Evolutionary conservation across 2,797 vertebrate genomes (phyloP).

Genomic region (Betta splendens): DNA sequence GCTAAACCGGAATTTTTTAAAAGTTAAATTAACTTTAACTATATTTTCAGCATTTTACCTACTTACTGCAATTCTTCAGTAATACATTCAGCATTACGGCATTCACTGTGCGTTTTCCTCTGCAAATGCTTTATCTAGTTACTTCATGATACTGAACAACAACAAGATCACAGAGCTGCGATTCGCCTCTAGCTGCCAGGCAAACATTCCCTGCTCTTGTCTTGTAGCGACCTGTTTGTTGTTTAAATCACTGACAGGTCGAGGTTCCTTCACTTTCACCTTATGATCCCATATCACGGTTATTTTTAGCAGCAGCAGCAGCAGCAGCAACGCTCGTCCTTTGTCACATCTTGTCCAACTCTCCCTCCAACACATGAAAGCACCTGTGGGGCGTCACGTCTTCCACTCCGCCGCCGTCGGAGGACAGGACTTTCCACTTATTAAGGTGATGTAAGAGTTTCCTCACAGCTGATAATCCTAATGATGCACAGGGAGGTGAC

Average conservation of each 20-base stretch:
- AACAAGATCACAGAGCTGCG: too few relatives aligned
- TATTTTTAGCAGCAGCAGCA: conserved; percentile 56
- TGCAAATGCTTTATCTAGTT: too few relatives aligned
- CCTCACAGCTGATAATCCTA: conserved; percentile 14
- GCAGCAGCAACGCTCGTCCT: conserved; percentile 12
- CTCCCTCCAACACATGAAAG: conserved; percentile 37
- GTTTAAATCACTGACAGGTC: neutral
- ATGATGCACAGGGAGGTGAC: conserved; percentile 1
- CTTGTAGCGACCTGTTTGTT: conserved; percentile 1
- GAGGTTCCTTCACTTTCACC: conserved; percentile 27
- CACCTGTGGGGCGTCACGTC: conserved; percentile 53
- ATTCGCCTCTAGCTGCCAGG: neutral
- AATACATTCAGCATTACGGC: too few relatives aligned
- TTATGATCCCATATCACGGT: conserved; percentile 19
- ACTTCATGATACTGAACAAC: too few relatives aligned
- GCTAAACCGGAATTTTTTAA: too few relatives aligned
- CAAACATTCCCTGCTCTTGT: neutral
- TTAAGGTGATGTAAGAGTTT: conserved; percentile 75
- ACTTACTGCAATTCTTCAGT: too few relatives aligned
- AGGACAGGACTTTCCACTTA: conserved; percentile 70
- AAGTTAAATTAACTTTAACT: too few relatives aligned
- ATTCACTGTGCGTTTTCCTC: too few relatives aligned
- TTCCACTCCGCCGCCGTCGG: conserved; percentile 27
- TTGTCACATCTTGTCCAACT: conserved; percentile 32
- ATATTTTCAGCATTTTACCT: too few relatives aligned